Evolutionary conservation across 2,888 invertebrate genomes (phyloP).

Genomic region (Trichogramma evanescens): DNA sequence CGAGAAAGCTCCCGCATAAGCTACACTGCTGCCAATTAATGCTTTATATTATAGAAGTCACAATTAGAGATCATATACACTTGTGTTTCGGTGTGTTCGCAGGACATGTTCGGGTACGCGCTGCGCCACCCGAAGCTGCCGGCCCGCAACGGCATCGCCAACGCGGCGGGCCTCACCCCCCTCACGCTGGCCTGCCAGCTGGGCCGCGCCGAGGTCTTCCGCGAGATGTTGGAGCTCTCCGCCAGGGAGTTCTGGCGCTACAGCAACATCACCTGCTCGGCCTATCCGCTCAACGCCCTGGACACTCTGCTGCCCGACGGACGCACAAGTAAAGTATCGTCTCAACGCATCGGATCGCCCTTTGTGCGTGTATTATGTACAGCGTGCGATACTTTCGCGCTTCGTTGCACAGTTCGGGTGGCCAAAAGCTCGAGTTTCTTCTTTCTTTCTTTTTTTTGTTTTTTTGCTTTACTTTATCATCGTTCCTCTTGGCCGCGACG

Average conservation of each 20-base stretch:
- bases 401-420: constrained; percentile 12
- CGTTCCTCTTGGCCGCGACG: too few species aligned
- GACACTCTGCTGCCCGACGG: constrained; percentile 94
- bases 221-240: constrained; percentile 94
- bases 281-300: constrained; percentile 91
- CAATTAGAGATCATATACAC: too few species aligned
- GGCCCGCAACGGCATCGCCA: constrained; percentile 85
- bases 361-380: not conserved
- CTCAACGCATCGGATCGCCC: constrained; percentile 4
- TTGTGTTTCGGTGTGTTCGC: constrained; percentile 12
- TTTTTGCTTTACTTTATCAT: too few species aligned
- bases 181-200: constrained; percentile 93
- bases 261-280: constrained; percentile 97
- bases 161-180: constrained; percentile 86
- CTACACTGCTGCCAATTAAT: too few species aligned
- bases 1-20: too few species aligned
- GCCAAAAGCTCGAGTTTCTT: too few species aligned
- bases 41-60: too few species aligned
- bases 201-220: constrained; percentile 92
- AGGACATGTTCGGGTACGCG: constrained; percentile 99
- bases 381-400: constrained; percentile 14
- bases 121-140: constrained; percentile 88
- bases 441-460: too few species aligned
- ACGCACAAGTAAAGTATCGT: constrained; percentile 70
- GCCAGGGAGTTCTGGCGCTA: constrained; percentile 97